A percentile compares a stretch with the other conserved stretches of the same genome.
Conservation (phyloP, 2,888 invertebrate genomes). For the Smittia sp. region DNA sequence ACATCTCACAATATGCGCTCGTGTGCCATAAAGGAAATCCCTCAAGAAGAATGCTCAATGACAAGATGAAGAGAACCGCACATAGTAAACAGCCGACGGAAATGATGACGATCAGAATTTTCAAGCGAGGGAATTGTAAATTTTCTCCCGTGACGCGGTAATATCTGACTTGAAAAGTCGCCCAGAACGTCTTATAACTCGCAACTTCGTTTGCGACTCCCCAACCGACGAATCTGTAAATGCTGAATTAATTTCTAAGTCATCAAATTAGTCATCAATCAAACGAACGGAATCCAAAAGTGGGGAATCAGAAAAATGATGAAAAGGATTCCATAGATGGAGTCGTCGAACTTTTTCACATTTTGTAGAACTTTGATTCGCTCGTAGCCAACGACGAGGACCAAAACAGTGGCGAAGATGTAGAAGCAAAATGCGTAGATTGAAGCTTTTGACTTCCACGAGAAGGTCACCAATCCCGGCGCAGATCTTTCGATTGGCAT, state of each 20-base stretch:
- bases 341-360: constrained; percentile 65
- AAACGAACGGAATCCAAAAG: constrained; percentile 62
- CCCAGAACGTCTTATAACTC: constrained; percentile 68
- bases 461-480: constrained; percentile 58
- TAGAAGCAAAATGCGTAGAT: constrained; percentile 66
- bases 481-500: constrained; percentile 47
- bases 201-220: constrained; percentile 67
- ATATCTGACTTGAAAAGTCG: constrained; percentile 63
- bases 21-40: constrained; percentile 66
- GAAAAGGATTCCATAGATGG: constrained; percentile 67
- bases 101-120: constrained; percentile 61
- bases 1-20: constrained; percentile 46
- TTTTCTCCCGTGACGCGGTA: constrained; percentile 61
- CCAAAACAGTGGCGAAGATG: constrained; percentile 58
- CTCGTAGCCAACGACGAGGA: constrained; percentile 62
- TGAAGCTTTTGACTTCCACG: constrained; percentile 63
- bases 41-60: constrained; percentile 61
- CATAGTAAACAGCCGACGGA: constrained; percentile 62
- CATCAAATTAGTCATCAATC: neutral
- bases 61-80: constrained; percentile 60
- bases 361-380: constrained; percentile 61
- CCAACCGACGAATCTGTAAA: constrained; percentile 59
- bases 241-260: neutral
- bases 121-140: constrained; percentile 61
- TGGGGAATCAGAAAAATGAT: constrained; percentile 66